These are phyloP conservation scores for Spheniscus mendiculus DNA, from an alignment of 2,113 vertebrate species.

Conservation along the genomic window DNA sequence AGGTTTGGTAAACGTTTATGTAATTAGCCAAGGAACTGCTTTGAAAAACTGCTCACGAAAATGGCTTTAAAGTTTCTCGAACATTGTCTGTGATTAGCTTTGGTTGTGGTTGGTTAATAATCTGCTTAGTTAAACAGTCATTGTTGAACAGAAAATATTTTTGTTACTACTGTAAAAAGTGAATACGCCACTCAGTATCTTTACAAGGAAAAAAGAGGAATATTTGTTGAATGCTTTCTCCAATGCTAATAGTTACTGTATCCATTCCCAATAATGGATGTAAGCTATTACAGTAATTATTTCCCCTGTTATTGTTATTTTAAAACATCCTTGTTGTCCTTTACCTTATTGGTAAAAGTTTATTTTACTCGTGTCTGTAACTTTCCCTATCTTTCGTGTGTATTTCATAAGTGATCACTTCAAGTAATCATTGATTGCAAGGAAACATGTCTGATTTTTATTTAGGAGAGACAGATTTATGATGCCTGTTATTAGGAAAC, in stretches of 20 bases:
- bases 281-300: background rate
- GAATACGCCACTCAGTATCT: background rate
- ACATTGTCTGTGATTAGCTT: background rate
- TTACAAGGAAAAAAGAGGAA: background rate
- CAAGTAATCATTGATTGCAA: rapidly evolving
- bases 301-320: background rate
- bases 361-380: background rate
- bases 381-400: background rate
- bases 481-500: background rate
- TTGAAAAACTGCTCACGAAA: background rate
- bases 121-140: background rate
- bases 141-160: background rate
- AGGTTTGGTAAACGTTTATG: rapidly evolving
- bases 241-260: background rate
- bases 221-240: background rate
- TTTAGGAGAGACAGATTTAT: background rate
- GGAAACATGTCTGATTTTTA: background rate
- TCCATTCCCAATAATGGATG: background rate
- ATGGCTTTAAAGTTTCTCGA: background rate
- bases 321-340: background rate
- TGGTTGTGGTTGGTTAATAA: background rate
- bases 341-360: background rate
- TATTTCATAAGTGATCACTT: background rate
- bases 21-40: background rate
- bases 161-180: background rate